Evolutionary conservation across 2,888 invertebrate species (phyloP), one percentile per base, ranked within the genome.

Genomic region (Ophraella communa): DNA sequence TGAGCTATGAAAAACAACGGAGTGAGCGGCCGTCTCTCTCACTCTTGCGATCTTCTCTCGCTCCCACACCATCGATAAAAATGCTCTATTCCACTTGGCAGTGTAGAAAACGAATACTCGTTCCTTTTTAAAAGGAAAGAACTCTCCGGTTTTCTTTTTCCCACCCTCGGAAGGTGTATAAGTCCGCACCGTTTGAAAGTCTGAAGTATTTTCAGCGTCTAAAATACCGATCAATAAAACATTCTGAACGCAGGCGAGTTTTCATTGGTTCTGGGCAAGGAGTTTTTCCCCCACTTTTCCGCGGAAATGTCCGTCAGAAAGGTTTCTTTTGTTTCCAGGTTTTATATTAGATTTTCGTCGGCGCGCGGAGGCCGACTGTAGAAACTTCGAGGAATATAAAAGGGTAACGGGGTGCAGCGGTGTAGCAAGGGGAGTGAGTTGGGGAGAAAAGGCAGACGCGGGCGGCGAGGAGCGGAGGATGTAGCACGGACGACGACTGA

Each of bases 151-250:
- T 60, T 66, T 67, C 70, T 73, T 73, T 73, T 72, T 73, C 71
- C 66, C 68, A 68, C 74, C 61, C 64, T 58, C 51, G 53, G 60
- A 72, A 73, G 74, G 74, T 74, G 73, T 71, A 74, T 72, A 73
- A 72, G 74, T 73, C 73, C 68, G 68, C 66, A 61, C 72, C 75
- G 73, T 72, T 65, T 66, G 65, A 73, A 70, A 76, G 77, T 78
- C 79, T 78, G 78, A 80, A 77, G 78, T 78, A 68, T 68, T 74
- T 70, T 72, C 72, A 77, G 77, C 80, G 80, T 80, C 80, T 80
- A 74, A 80, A 79, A 79, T 80, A 77, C 78, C 79, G 81, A 81
- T 81, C 81, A 80, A 81, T 81, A 81, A 79, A 81, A 81, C 81
- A 81, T 80, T 30, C 81, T 79, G 80, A 78, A 78, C 79, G 76